Conservation (phyloP, 2,888 invertebrate species). For the Dynastes maya region DNA sequence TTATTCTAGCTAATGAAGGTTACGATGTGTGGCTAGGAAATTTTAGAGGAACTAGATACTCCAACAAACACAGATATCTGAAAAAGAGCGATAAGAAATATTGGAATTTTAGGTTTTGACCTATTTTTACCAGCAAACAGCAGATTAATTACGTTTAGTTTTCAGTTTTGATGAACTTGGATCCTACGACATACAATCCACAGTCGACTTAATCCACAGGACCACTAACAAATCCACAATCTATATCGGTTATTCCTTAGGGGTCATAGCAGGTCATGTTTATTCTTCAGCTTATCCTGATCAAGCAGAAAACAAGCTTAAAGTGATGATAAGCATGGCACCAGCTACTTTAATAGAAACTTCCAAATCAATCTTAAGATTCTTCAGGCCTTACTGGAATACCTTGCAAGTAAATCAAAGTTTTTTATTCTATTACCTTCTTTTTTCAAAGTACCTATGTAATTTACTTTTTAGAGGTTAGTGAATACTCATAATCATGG, state of each 20-base stretch:
- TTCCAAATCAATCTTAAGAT: conserved; percentile 75
- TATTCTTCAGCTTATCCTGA: conserved; percentile 78
- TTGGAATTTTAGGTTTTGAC: conserved; percentile 57
- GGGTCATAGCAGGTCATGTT: conserved; percentile 80
- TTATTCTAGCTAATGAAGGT: conserved; percentile 70
- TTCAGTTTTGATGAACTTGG: conserved; percentile 56
- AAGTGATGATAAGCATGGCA: conserved; percentile 76
- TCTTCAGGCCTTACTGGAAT: conserved; percentile 76
- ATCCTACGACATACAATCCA: conserved; percentile 54
- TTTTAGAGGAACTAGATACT: conserved; percentile 60
- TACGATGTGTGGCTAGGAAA: conserved; percentile 73
- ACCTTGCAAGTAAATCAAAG: conserved; percentile 70
- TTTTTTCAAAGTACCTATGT: neutral
- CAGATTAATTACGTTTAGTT: conserved; percentile 23
- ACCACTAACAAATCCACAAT: conserved; percentile 66
- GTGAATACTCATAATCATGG: conserved; percentile 58
- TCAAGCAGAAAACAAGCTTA: conserved; percentile 77
- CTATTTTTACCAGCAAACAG: neutral
- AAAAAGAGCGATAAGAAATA: conserved; percentile 53
- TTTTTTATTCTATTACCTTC: conserved; percentile 1
- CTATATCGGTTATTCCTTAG: conserved; percentile 91
- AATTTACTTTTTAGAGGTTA: conserved; percentile 8
- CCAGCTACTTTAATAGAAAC: conserved; percentile 75
- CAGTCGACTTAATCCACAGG: conserved; percentile 52
- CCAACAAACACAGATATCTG: conserved; percentile 56